Conservation (phyloP, 2,797 vertebrate species). For the Alcedo quadribrachys region DNA sequence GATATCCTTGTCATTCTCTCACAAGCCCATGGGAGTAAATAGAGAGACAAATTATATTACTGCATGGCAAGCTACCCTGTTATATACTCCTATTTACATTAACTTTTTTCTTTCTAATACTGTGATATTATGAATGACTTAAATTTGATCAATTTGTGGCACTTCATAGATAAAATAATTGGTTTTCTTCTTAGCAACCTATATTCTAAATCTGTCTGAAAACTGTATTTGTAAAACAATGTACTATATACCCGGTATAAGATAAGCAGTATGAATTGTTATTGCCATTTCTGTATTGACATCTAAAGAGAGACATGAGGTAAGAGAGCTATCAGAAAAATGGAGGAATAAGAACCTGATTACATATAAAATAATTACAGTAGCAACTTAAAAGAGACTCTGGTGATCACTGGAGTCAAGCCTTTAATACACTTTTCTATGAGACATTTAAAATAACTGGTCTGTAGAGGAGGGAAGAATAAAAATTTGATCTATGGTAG, state of each 20-base stretch:
- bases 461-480: background rate
- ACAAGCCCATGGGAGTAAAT: background rate
- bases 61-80: background rate
- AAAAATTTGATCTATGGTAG: background rate
- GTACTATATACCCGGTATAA: background rate
- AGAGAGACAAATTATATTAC: background rate
- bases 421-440: background rate
- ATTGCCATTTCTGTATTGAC: background rate
- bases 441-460: background rate
- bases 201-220: background rate
- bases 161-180: background rate
- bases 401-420: background rate
- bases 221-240: background rate
- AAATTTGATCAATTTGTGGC: background rate
- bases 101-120: background rate
- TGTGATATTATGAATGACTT: background rate
- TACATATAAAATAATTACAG: background rate
- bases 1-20: background rate
- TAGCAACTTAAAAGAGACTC: background rate
- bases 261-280: background rate
- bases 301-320: background rate
- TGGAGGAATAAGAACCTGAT: background rate
- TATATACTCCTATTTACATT: background rate
- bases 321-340: background rate
- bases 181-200: background rate